Base-by-base conservation (phyloP, 1,140 invertebrate species). In the Drosophila repletoides region DNA sequence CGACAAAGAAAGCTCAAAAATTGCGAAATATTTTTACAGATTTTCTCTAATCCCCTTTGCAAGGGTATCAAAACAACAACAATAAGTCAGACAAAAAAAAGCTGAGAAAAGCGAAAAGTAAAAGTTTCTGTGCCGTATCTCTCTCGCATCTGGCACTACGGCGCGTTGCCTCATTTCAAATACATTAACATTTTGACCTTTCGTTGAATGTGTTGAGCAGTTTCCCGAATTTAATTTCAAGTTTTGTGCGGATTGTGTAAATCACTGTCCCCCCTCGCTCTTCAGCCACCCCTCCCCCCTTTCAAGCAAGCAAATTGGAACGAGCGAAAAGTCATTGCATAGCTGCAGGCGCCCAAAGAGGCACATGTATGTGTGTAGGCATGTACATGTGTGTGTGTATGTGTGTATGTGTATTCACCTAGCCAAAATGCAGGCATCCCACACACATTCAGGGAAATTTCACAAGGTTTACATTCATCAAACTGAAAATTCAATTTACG, bases 181-280 rank as follows among this genome's bases (percentile, higher is more conserved):
- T 86, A 84, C 79, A 84, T 84, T 84, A 84, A 79, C 70, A 84
- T 84, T 84, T 79, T 86, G 74, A 84, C 79, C 79, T 84, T 84
- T 84, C 33, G 58, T n/a, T n/a, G 38, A 40, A 74, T 65, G 40
- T 43, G 64, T 55, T 63, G 51, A 40, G 38, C 38, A 26, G 46
- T 55, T 59, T 29, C 38, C 41, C 71, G 59, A 83, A 83, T 83
- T 83, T 83, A 77, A 77, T 83, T 77, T 83, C 73, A 59, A 83
- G 73, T 83, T 76, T 68, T 76, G 56, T 76, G 76, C 52, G 70
- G 70, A 58, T 53, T 81, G 63, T 55, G 63, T 53, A 83, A 59
- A 63, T 81, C 67, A 72, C 58, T 21, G 3, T 10, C n/a, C 14
- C 3, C 14, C n/a, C 22, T 2, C 12, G 24, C 9, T 34, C 2